Conservation (phyloP, 2,888 invertebrate genomes). For the Lithosia quadra region DNA sequence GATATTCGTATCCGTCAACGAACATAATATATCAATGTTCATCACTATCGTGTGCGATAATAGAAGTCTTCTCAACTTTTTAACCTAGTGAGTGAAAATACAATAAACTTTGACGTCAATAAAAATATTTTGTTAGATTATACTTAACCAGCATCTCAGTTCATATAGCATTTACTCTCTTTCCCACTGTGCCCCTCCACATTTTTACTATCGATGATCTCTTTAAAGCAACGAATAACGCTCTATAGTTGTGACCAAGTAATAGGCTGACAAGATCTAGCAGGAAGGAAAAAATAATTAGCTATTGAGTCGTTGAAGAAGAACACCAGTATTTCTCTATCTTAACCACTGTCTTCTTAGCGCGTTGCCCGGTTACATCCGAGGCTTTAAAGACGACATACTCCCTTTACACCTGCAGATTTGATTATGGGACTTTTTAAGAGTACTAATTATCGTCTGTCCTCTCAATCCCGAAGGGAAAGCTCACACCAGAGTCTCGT, state of each 20-base stretch:
- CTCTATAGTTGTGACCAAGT: too few species aligned
- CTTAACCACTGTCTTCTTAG: background rate
- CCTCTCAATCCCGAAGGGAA: too few species aligned
- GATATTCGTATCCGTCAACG: constrained; percentile 11
- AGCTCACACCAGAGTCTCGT: too few species aligned
- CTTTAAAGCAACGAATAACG: too few species aligned
- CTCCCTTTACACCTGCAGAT: background rate
- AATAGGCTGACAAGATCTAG: too few species aligned
- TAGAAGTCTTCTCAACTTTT: constrained; percentile 9
- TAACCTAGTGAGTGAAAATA: constrained; percentile 5
- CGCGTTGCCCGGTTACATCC: background rate
- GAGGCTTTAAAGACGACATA: background rate
- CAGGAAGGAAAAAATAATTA: too few species aligned
- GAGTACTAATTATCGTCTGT: too few species aligned
- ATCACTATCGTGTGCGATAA: constrained; percentile 14
- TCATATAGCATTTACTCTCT: too few species aligned
- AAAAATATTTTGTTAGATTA: background rate
- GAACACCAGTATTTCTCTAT: background rate
- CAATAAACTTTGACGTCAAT: constrained; percentile 16
- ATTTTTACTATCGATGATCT: too few species aligned
- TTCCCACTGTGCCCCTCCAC: too few species aligned
- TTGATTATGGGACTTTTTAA: too few species aligned
- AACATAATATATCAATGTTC: constrained; percentile 4
- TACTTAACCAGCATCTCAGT: background rate
- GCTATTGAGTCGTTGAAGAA: too few species aligned